Evolutionary conservation across 1,140 invertebrate species (phyloP), one percentile per base, ranked within the genome.

Genomic region (Penaeus indicus): DNA sequence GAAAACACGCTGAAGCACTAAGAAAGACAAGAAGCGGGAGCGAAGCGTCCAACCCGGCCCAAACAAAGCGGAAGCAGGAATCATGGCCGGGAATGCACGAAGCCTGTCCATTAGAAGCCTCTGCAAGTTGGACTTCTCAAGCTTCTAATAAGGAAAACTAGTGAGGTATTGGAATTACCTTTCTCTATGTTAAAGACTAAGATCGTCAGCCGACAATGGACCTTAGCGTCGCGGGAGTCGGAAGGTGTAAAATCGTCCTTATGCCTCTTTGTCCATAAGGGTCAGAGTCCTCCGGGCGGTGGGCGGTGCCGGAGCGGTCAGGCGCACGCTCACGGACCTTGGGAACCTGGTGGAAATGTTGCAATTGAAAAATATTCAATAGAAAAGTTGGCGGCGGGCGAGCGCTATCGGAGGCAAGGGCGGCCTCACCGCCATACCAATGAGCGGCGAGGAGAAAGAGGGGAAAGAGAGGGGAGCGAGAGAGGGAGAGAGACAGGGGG

Each of bases 331-430:
- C 22, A 25, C 85, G 63, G 85, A 62, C 62, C 77, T 32, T 27
- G 72, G 63, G 78, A 86, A 80, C 60, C 63, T 86, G 75, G 87
- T 89, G 87, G 87, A 89, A 89, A 89, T 89, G 87, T 89, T 89
- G 87, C 87, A 89, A 89, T 84, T 89, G 87, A 84, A 89, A 89
- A 89, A 89, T 89, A 89, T 89, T 89, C 87, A 89, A 89, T 89
- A 84, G 87, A 89, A 89, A 89, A 89, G 87, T 89, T 89, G 87
- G 87, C 47, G 62, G 60, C 87, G 81, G 87, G 87, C 64, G 75
- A 42, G 82, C 77, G 87, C 87, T 89, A 89, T 89, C 87, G 87
- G 82, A 89, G 87, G 87, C 87, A 69, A 67, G 81, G 81, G 60
- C 64, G 32, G 8, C 61, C 32, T 82, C 81, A n/a, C 25, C 27